Base-by-base conservation (phyloP, 2,888 invertebrate genomes). In the Lydus trimaculatus region DNA sequence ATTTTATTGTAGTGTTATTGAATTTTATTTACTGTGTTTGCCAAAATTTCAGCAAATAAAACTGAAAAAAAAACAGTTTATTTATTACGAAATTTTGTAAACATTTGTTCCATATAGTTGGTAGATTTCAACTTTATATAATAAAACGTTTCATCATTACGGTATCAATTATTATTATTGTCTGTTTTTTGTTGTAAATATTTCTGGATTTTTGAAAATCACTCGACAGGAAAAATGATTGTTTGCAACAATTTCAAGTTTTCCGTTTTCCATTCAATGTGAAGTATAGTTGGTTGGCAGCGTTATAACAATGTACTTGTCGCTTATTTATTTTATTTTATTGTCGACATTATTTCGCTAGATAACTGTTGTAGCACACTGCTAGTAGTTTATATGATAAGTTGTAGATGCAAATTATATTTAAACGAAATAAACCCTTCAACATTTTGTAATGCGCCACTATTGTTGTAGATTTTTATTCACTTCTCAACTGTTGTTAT, bases 341-440 rank as follows among this genome's bases (percentile, higher is more conserved):
- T 17, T 20, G 48, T 17, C 11, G 20, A 20, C 20, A 20, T 2
- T 7, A 20, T 48, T 48, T 20, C 15, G 2, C n/a, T n/a, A 23
- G 48, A 23, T 52, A 52, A 52, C 17, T 52, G 8, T 9, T n/a
- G n/a, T n/a, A n/a, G n/a, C n/a, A n/a, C n/a, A n/a, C n/a, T n/a
- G n/a, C n/a, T n/a, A n/a, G n/a, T n/a, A 11, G 4, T 52, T 52
- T 23, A 43, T 3, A 15, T 0, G 17, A 5, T 23, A 20, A 48
- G 20, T 20, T 48, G 48, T 48, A 20, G 48, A 48, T 48, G 48
- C 48, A 48, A 48, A 48, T 48, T 48, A n/a, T n/a, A n/a, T n/a
- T n/a, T n/a, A n/a, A n/a, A n/a, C n/a, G n/a, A n/a, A n/a, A n/a
- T n/a, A n/a, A n/a, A n/a, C n/a, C n/a, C n/a, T n/a, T n/a, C n/a